Conservation (phyloP, 1,140 invertebrate genomes). For the Chironomus striatipennis region DNA sequence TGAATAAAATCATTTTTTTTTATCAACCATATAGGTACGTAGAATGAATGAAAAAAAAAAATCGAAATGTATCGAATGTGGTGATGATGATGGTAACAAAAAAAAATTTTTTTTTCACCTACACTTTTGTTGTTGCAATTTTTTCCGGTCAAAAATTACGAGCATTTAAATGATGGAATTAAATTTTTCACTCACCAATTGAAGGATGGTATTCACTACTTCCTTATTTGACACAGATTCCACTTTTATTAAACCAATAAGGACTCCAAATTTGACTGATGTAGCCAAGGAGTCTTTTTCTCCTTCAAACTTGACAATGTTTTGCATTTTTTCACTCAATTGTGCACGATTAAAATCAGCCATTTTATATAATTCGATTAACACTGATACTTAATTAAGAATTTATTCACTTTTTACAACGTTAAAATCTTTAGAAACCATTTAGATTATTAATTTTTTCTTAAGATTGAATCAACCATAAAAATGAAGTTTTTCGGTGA, state of each 20-base stretch:
- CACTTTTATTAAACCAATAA: constrained; percentile 20
- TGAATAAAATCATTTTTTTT: background rate
- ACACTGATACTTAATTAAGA: background rate
- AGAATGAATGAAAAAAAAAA: background rate
- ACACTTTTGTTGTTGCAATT: constrained; percentile 20
- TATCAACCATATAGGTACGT: background rate
- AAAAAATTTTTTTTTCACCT: constrained; percentile 5
- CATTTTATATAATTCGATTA: background rate
- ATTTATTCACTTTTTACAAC: constrained; percentile 21
- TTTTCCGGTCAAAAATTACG: background rate
- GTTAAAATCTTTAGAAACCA: constrained; percentile 8
- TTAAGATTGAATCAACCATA: constrained; percentile 14
- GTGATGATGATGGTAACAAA: constrained; percentile 12
- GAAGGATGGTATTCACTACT: constrained; percentile 14
- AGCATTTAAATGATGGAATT: background rate
- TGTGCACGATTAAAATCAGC: background rate
- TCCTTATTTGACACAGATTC: constrained; percentile 19
- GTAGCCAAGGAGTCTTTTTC: background rate
- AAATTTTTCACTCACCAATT: constrained; percentile 12
- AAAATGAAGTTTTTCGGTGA: constrained; percentile 13
- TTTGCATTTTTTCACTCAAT: constrained; percentile 15
- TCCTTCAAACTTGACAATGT: constrained; percentile 19
- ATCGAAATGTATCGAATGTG: constrained; percentile 10
- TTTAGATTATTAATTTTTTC: constrained; percentile 1
- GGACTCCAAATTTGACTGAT: constrained; percentile 6